These are phyloP conservation scores for Typhlomys cinereus DNA, from an alignment of 2,113 vertebrate genomes.

Conservation along the genomic window DNA sequence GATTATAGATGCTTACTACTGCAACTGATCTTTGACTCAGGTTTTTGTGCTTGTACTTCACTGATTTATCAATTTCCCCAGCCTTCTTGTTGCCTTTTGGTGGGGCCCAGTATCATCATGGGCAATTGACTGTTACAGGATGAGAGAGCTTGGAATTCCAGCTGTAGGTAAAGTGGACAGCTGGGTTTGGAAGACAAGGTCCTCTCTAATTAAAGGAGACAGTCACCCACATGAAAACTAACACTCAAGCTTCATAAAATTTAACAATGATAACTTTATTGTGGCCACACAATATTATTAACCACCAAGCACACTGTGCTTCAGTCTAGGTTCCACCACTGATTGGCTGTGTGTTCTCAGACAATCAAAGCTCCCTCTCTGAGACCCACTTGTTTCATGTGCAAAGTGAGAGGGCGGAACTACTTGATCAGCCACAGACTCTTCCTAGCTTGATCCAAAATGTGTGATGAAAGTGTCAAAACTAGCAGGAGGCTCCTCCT, in stretches of 20 bases:
- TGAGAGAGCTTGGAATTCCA: background rate
- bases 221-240: background rate
- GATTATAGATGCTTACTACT: background rate
- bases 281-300: background rate
- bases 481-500: conserved; percentile 40
- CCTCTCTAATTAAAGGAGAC: background rate
- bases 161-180: background rate
- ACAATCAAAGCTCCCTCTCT: background rate
- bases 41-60: background rate
- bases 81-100: background rate
- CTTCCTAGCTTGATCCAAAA: background rate
- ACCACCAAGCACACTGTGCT: background rate
- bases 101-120: background rate
- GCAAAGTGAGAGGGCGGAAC: background rate
- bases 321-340: background rate
- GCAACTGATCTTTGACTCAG: background rate
- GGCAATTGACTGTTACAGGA: background rate
- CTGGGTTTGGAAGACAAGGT: background rate
- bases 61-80: background rate
- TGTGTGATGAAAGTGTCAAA: conserved; percentile 29
- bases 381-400: background rate
- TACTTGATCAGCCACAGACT: background rate
- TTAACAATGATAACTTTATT: background rate
- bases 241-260: background rate
- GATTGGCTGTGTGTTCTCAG: background rate